Conservation (phyloP, 2,797 vertebrate species). For the Rhinogobio ventralis region DNA sequence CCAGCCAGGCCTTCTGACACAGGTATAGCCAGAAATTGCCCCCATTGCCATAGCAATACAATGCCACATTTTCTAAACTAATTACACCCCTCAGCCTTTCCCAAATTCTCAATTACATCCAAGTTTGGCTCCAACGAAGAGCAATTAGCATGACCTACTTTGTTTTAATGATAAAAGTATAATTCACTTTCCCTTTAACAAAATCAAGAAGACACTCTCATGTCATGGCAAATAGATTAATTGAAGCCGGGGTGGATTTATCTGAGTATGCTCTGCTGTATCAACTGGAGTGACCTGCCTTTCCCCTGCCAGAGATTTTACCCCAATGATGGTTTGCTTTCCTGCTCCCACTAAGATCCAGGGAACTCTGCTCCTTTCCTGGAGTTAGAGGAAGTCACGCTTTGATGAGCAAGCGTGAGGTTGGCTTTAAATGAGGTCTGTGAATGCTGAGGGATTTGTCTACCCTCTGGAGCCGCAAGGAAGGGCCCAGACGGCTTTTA, state of each 20-base stretch:
- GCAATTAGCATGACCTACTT: slow-evolving; percentile 64
- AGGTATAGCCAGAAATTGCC: slow-evolving; percentile 79
- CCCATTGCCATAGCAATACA: slow-evolving; percentile 48
- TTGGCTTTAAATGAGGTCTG: slow-evolving; percentile 56
- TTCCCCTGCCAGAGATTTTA: slow-evolving; percentile 61
- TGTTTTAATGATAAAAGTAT: slow-evolving; percentile 61
- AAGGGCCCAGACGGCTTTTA: slow-evolving; percentile 43
- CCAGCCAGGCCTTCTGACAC: slow-evolving; percentile 95
- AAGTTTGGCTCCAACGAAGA: slow-evolving; percentile 53
- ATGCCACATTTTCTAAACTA: slow-evolving; percentile 53
- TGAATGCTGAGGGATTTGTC: slow-evolving; percentile 56
- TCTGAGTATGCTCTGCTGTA: slow-evolving; percentile 25
- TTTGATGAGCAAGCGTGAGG: slow-evolving; percentile 74
- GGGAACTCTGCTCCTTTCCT: slow-evolving; percentile 69
- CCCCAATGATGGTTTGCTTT: slow-evolving; percentile 68
- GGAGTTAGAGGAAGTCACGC: slow-evolving; percentile 66
- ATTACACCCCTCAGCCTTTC: slow-evolving; percentile 56
- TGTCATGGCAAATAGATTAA: slow-evolving; percentile 44
- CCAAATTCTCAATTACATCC: slow-evolving; percentile 54
- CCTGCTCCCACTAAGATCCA: slow-evolving; percentile 66
- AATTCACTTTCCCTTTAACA: slow-evolving; percentile 52
- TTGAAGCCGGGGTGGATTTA: slow-evolving; percentile 17
- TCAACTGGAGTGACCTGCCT: slow-evolving; percentile 23
- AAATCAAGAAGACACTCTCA: slow-evolving; percentile 37
- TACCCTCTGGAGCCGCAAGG: slow-evolving; percentile 45